Base-by-base conservation (phyloP, 2,797 vertebrate genomes). In the Xerus rutilus region DNA sequence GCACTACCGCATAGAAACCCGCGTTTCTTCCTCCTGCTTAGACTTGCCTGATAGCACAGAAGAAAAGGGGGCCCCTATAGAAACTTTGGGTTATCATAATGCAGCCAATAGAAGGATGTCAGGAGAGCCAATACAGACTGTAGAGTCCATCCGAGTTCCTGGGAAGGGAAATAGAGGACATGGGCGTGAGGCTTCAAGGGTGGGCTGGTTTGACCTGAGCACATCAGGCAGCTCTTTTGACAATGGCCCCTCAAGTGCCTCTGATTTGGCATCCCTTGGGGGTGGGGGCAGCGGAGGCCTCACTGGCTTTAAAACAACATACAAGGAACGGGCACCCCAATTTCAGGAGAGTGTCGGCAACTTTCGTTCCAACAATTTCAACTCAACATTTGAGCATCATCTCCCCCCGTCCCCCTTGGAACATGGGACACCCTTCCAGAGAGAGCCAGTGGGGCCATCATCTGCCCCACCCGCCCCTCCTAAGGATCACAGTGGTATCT, bases 101-200 rank as follows among this genome's bases (percentile, higher is more conserved):
- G 97, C 98, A 1, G 96, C 98, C 1, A 99, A 98, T 95, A 97
- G 99, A 30, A 98, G 99, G 2, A 98, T 99, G 92, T 97, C 99
- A 0, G 99, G 99, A 28, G 99, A 99, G 86, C 99, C 99, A 0
- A 99, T 99, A 97, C 99, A 99, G 98, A 99, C 99, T 0, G 99
- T 99, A 81, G 99, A 99, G 97, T 99, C 99, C 97, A 99, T 99
- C 92, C 99, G 99, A 0, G 98, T 99, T 77, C 98, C 99, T 93
- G 99, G 99, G 79, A 99, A 99, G 91, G 99, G 99, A 28, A 98
- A 96, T 64, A 86, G 99, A 95, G 98, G 98, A n/a, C 99, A 98
- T 1, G 98, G 98, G 84, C 97, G 98, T 0, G 99, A 99, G 84
- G 97, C 97, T 0, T 96, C 96, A 52, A 95, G 98, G 85, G 97